phyloP scores from a whole-genome alignment of 1,140 invertebrate species.

The Penaeus vannamei region DNA sequence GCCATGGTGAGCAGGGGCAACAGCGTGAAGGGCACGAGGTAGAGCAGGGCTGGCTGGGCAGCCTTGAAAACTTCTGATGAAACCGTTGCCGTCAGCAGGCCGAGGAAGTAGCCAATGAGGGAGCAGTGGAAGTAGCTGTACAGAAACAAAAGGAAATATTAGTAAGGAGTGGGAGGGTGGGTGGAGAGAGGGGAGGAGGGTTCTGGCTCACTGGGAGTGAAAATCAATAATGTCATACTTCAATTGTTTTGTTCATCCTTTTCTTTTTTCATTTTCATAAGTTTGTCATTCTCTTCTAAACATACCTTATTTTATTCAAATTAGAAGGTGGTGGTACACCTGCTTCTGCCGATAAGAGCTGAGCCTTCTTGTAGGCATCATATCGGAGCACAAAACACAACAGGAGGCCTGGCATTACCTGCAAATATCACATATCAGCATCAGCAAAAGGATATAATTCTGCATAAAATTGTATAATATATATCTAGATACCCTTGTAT shows the following conservation, averaged over 20 bases:
- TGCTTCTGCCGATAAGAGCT: constrained; percentile 78
- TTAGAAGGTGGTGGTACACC: constrained; percentile 81
- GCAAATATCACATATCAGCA: constrained; percentile 24
- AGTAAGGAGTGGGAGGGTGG: neutral
- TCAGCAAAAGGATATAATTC: neutral
- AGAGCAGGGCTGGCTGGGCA: constrained; percentile 95
- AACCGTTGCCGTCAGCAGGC: constrained; percentile 95
- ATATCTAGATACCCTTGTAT: too few species aligned
- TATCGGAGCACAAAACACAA: constrained; percentile 95
- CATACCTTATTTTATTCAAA: constrained; percentile 78
- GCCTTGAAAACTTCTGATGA: constrained; percentile 98
- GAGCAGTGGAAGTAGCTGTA: constrained; percentile 95
- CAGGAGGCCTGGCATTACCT: constrained; percentile 94
- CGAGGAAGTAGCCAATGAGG: constrained; percentile 96
- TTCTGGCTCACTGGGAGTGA: neutral
- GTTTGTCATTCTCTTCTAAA: constrained; percentile 63
- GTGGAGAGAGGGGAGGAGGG: neutral
- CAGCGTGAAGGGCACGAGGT: constrained; percentile 97
- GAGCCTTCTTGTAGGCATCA: constrained; percentile 96
- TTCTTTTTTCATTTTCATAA: neutral
- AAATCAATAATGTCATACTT: too few species aligned
- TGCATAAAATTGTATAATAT: neutral
- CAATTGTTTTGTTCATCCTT: neutral
- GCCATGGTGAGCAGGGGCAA: constrained; percentile 97
- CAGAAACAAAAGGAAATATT: neutral